Evolutionary conservation across 2,797 vertebrate species (phyloP), one percentile per base, ranked within the genome.

Genomic region (Rhinatrema bivittatum): DNA sequence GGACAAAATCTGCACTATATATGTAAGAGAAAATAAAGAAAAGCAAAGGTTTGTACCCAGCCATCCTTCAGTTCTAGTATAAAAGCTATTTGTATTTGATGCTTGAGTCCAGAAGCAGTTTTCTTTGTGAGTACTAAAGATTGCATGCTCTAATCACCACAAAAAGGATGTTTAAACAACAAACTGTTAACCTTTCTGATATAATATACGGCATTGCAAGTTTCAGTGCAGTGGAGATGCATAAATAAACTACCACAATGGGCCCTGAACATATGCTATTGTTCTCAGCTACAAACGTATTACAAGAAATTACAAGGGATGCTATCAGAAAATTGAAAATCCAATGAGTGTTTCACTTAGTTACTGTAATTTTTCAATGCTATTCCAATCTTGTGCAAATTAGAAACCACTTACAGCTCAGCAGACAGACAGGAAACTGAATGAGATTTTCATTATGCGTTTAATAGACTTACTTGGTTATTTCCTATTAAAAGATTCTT

Each of bases 251-350:
- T 20, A 26, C 16, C 10, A 56, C 49, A 37, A 27, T 29, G 47
- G 72, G 64, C 57, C 62, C 20, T 60, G 63, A n/a, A 70, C 58
- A 62, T 50, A 53, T 70, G 68, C 75, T 68, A 63, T 39, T 30
- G 54, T 44, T 34, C 52, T 60, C 52, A 36, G 54, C 52, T 59
- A 50, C 66, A 52, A 70, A 57, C 6, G 35, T 51, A 53, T 68
- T 82, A 71, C 60, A 74, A 69, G 76, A 74, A 78, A 74, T 79
- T 78, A 76, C 72, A 79, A 41, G 65, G 74, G 64, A 75, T 67
- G 70, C 71, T 77, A 78, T 78, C 70, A 78, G 74, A 76, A 81
- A 79, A 82, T 71, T 76, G 76, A 74, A 78, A 82, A 80, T 55
- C 59, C 56, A 53, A 57, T 27, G 65, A 76, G 53, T 73, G 72